Evolutionary conservation across 2,888 invertebrate genomes (phyloP).

Genomic region (Thyatira batis): DNA sequence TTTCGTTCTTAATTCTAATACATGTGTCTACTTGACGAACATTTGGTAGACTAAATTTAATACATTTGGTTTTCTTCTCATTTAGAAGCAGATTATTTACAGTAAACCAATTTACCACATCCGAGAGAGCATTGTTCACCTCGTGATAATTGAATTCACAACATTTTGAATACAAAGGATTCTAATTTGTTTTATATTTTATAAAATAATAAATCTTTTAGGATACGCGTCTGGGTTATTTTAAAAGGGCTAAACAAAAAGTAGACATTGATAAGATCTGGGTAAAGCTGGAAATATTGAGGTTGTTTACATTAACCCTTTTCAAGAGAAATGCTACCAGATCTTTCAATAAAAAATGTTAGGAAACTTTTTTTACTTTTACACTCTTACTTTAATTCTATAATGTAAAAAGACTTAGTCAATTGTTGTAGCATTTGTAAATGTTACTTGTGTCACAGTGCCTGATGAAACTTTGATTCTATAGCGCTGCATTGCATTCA

Average conservation of each 20-base stretch:
- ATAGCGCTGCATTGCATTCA: neutral
- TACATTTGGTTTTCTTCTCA: no score
- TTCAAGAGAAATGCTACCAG: constrained; percentile 34
- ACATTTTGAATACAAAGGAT: neutral
- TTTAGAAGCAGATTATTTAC: no score
- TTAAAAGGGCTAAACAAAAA: constrained; percentile 28
- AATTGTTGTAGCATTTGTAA: no score
- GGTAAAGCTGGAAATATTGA: constrained; percentile 23
- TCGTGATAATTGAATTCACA: constrained; percentile 1
- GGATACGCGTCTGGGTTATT: constrained; percentile 16
- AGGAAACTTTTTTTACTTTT: neutral
- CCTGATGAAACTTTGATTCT: neutral
- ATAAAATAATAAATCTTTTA: neutral
- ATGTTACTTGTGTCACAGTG: neutral
- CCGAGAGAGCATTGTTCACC: no score
- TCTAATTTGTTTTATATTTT: neutral
- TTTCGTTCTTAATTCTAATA: no score
- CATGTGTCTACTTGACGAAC: no score
- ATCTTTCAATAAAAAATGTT: constrained; percentile 17
- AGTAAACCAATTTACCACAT: no score
- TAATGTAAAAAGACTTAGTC: no score
- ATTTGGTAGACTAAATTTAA: no score
- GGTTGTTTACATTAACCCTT: constrained; percentile 41
- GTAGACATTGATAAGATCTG: constrained; percentile 36
- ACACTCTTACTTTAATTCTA: no score